phyloP scores from a whole-genome alignment of 2,113 vertebrate genomes.

The Mungos mungo region DNA sequence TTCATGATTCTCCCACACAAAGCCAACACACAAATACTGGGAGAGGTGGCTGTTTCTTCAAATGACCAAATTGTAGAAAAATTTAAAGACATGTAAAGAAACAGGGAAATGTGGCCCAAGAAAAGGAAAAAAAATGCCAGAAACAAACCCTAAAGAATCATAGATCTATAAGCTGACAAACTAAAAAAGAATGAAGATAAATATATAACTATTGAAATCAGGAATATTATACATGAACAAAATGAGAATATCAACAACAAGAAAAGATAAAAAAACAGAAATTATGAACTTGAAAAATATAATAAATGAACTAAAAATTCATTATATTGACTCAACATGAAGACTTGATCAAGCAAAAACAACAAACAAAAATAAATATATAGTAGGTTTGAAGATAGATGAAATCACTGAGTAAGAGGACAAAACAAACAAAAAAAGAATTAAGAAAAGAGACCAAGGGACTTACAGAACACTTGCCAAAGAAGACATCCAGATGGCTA shows the following conservation, averaged over 20 bases:
- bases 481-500: too few species aligned
- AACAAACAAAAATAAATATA: neutral
- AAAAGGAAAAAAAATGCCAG: neutral
- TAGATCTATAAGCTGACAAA: neutral
- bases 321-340: neutral
- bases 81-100: neutral
- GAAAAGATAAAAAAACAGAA: neutral
- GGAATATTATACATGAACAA: neutral
- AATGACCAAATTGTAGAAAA: neutral
- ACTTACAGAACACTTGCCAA: neutral
- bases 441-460: neutral
- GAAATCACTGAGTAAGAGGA: neutral
- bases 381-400: neutral
- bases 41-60: neutral
- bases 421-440: neutral
- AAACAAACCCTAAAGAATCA: neutral
- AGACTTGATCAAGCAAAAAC: neutral
- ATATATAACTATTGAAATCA: neutral
- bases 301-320: neutral
- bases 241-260: neutral
- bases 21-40: neutral
- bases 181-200: neutral
- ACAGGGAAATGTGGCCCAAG: neutral
- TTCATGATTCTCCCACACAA: neutral
- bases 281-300: neutral